Conservation (phyloP, 2,113 vertebrate species). For the Oncorhynchus tshawytscha region DNA sequence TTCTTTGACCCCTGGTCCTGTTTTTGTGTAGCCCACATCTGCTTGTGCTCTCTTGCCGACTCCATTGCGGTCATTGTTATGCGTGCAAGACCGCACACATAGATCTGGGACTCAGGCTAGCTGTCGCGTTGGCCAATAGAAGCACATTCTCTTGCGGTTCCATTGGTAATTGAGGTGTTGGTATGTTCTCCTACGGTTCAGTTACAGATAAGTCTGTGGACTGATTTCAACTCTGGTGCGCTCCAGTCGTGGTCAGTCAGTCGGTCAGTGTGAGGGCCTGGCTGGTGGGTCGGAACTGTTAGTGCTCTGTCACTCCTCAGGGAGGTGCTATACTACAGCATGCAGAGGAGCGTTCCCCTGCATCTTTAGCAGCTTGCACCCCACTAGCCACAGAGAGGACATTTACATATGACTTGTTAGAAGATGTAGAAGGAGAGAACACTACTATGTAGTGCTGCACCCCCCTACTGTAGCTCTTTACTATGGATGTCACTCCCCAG, state of each 20-base stretch:
- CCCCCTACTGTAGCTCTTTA: conserved; percentile 36
- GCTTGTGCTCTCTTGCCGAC: too few species aligned
- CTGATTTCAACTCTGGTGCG: neutral
- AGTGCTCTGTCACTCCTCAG: conserved; percentile 74
- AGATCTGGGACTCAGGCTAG: too few species aligned
- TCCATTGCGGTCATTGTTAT: too few species aligned
- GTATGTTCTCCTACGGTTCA: neutral
- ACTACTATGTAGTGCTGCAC: conserved; percentile 77
- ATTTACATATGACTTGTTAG: conserved; percentile 46
- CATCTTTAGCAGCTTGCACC: conserved; percentile 68
- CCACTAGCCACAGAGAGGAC: conserved; percentile 38
- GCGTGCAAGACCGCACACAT: too few species aligned
- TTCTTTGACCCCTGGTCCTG: conserved; percentile 21
- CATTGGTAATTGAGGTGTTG: conserved; percentile 18
- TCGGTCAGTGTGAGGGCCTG: conserved; percentile 20
- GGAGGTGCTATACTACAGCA: conserved; percentile 74
- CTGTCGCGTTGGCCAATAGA: conserved; percentile 22
- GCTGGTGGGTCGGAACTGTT: conserved; percentile 64
- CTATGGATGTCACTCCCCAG: conserved; percentile 37
- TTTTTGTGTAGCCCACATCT: conserved; percentile 3
- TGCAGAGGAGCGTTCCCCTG: conserved; percentile 61
- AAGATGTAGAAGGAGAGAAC: conserved; percentile 58
- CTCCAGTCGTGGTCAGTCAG: conserved; percentile 20
- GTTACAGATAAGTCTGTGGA: conserved; percentile 4
- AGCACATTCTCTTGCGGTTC: conserved; percentile 33